Evolutionary conservation across 2,888 invertebrate species (phyloP), one percentile per base, ranked within the genome.

Genomic region (Melanchra persicariae): DNA sequence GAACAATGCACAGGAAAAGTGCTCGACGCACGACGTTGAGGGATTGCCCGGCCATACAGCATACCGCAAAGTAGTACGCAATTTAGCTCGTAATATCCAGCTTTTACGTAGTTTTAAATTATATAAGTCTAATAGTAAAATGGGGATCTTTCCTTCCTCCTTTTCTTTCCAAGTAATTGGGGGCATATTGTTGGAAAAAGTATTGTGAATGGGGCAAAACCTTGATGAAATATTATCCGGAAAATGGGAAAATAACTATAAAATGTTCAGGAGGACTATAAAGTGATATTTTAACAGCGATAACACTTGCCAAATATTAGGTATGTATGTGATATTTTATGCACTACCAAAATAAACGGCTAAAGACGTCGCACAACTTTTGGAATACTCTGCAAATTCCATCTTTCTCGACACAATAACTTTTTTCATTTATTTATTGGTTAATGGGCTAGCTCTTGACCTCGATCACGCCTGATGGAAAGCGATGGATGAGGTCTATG

Each of bases 1-100:
- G 8, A 7, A 73, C 22, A 61, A 64, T 65, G 10, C 22, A 43
- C 62, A 72, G 79, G 73, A 66, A n/a, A 78, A 78, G 43, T 37
- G 9, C 4, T 2, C 2, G 6, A 24, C 24, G 22, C 4, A 1
- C 2, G 6, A 30, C 26, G 26, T 10, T 12, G 6, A 70, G 52
- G 73, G 54, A 52, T 51, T 78, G 52, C 19, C 77, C 66, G n/a
- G 26, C 7, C 15, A 49, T 43, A 24, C 4, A 34, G 7, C 12
- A 34, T 1, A 71, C 64, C 72, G 26, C 61, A 58, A 52, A 12
- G 15, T 30, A 62, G 15, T 51, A 77, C 73, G 78, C 19, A 59
- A 62, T 60, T 12, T 10, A 26, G 15, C 19, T 26, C 17, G 10
- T 1, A 12, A 0, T 17, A 40, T 2, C 3, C 40, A 63, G 19